Base-by-base conservation (phyloP, 2,888 invertebrate species). In the Rhagonycha fulva region DNA sequence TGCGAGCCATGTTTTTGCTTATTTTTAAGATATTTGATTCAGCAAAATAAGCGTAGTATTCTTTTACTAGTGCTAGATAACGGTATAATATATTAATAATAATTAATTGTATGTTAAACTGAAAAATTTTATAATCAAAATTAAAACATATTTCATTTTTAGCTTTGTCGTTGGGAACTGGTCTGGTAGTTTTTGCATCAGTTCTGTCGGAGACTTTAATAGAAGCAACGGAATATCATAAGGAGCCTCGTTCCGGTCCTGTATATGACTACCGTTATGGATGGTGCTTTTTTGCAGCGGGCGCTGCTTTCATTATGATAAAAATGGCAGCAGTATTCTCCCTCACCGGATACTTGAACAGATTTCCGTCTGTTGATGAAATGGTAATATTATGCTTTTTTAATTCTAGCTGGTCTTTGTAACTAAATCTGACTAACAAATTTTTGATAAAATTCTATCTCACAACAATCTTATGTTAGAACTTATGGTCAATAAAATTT, bases 221-320 rank as follows among this genome's bases (percentile, higher is more conserved):
- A 80, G 91, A 91, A 81, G 86, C 86, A 76, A 86, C 86, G 75
- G 84, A 87, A 80, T 88, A 88, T 83, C 87, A 88, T 80, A 87
- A 87, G 79, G 85, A 87, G 76, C 82, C 85, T 62, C 82, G 84
- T 70, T 80, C 84, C 63, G 85, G 84, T 32, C 85, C 87, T 26
- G 78, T 84, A 69, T 88, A 87, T 83, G 86, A 87, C 82, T 88
- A 87, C 84, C 89, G 89, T 71, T 92, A 92, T 84, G 92, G 91
- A 68, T 92, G 92, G 92, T 91, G 91, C 80, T 90, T 92, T 83
- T 90, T 91, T 84, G 88, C 90, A 60, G 92, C 91, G 9, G 90
- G 91, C 60, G 88, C 90, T 71, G 91, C 91, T 69, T 88, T 92
- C 83, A 89, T 91, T 80, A 87, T 91, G 84, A 89, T 90, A n/a